Conservation (phyloP, 1,140 invertebrate species). For the Ceratitis capitata region DNA sequence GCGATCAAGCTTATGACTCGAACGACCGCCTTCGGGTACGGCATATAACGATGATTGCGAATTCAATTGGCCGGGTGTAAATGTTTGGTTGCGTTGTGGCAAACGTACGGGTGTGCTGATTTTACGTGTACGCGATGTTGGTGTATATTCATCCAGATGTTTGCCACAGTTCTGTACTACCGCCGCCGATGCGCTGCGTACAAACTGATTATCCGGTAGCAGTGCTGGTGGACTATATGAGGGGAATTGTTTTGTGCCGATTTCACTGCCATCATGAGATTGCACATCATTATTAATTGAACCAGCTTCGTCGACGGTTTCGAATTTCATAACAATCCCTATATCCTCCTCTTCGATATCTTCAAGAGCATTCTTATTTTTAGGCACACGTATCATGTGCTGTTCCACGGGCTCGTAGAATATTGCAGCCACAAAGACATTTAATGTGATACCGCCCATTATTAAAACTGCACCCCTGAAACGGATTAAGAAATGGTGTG, state of each 20-base stretch:
- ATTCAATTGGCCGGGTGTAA: conserved; percentile 68
- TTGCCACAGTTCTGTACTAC: conserved; percentile 64
- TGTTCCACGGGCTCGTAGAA: conserved; percentile 85
- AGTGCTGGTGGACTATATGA: conserved; percentile 50
- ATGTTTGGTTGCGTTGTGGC: conserved; percentile 64
- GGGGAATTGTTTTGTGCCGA: conserved; percentile 49
- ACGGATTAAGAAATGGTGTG: no score
- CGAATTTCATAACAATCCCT: conserved; percentile 63
- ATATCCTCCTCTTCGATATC: conserved; percentile 63
- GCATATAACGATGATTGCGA: conserved; percentile 71
- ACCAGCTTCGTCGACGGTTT: conserved; percentile 57
- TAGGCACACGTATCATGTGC: conserved; percentile 76
- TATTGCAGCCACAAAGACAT: conserved; percentile 84
- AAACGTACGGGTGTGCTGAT: conserved; percentile 67
- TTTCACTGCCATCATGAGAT: conserved; percentile 18
- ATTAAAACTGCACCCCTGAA: conserved; percentile 78
- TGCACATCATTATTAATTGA: conserved; percentile 43
- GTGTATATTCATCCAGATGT: conserved; percentile 53
- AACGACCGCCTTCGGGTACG: conserved; percentile 67
- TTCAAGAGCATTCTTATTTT: conserved; percentile 51
- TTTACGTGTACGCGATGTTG: conserved; percentile 64
- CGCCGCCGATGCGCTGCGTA: conserved; percentile 68
- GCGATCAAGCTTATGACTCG: conserved; percentile 52
- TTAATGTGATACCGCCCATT: conserved; percentile 83
- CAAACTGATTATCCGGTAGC: conserved; percentile 62